Conservation (phyloP, 2,797 vertebrate species). For the Loriculus beryllinus region DNA sequence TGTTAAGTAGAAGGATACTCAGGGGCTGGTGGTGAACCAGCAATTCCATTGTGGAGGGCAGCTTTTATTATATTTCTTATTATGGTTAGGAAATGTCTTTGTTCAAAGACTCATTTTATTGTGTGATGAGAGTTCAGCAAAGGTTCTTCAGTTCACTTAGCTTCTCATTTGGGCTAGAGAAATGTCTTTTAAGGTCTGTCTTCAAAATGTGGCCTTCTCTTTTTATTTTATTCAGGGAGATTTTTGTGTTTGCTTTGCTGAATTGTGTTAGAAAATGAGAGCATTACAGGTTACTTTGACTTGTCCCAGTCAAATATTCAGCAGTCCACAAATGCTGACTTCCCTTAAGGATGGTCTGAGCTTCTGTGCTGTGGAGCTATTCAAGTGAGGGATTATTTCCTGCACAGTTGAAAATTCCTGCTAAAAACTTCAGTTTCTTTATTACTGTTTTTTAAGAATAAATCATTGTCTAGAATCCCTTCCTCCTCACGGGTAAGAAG, state of each 20-base stretch:
- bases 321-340: background rate
- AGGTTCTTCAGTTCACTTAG: background rate
- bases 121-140: background rate
- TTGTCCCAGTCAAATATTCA: background rate
- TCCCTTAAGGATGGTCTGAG: background rate
- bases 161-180: background rate
- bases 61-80: background rate
- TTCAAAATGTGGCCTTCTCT: background rate
- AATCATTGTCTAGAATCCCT: background rate
- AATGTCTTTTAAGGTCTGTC: background rate
- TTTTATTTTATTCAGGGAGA: background rate
- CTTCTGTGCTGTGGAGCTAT: background rate
- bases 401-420: background rate
- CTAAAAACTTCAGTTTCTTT: background rate
- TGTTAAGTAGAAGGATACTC: background rate
- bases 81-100: background rate
- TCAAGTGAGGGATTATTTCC: background rate
- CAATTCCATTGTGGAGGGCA: background rate
- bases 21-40: background rate
- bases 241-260: background rate
- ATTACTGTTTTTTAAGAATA: background rate
- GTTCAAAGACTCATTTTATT: background rate
- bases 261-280: background rate
- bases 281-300: background rate
- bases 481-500: background rate